phyloP scores from a whole-genome alignment of 2,888 invertebrate genomes.

The Zeuzera pyrina region DNA sequence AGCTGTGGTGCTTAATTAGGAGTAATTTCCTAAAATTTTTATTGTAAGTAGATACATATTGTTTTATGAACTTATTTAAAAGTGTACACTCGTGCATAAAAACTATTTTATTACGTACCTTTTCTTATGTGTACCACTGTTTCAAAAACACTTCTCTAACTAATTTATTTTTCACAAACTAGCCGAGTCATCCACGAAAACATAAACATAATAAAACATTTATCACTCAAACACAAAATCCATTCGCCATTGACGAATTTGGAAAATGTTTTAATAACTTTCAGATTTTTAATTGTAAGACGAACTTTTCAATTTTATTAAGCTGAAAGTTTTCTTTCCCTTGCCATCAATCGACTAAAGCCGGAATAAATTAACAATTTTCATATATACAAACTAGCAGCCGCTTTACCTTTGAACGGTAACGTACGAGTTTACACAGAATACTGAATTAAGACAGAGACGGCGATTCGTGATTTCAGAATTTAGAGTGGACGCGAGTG shows the following conservation, averaged over 20 bases:
- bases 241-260: not conserved
- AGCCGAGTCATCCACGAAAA: conserved; percentile 22
- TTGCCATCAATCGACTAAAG: conserved; percentile 18
- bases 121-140: not conserved
- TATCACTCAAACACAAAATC: conserved; percentile 1
- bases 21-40: too few species aligned
- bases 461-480: too few species aligned
- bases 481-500: too few species aligned
- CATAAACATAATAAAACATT: not conserved
- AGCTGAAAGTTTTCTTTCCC: conserved; percentile 15
- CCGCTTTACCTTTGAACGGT: conserved; percentile 2
- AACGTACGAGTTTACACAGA: conserved; percentile 19
- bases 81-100: too few species aligned
- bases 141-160: conserved; percentile 21
- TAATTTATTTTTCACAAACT: conserved; percentile 37
- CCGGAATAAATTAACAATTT: conserved; percentile 12
- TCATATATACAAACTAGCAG: conserved; percentile 17
- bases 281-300: too few species aligned
- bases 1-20: too few species aligned
- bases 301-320: not conserved
- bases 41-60: too few species aligned
- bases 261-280: too few species aligned
- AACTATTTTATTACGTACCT: too few species aligned
- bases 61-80: too few species aligned
- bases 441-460: conserved; percentile 20